Evolutionary conservation across 2,797 vertebrate genomes (phyloP), one percentile per base, ranked within the genome.

Genomic region (Chiroxiphia lanceolata): DNA sequence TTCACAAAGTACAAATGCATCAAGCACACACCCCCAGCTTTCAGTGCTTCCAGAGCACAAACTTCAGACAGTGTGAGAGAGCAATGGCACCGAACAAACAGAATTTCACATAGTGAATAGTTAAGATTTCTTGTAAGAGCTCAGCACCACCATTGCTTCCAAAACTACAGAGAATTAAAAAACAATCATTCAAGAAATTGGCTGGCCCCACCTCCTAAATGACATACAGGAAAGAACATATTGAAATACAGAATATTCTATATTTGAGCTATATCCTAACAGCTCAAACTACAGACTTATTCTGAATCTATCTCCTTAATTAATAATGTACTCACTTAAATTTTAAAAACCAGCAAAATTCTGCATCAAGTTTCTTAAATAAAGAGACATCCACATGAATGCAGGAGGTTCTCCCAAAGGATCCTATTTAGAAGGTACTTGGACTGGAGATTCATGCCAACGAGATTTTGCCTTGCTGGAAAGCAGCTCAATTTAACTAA

Each of bases 401-500:
- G 56, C 59, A 88, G 25, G 36, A 93, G 36, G 56, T 25, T 94
- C 80, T 38, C 69, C 69, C 82, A 91, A 63, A 56, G 65, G 54
- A 81, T 87, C 45, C 57, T 65, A 13, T 48, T 61, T 67, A 74
- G 87, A 78, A 86, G 72, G 51, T 10, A 51, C 31, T 11, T 60
- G 74, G 51, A 60, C 65, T 76, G 31, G 36, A 91, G 63, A 79
- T 70, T 81, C 65, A 1, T n/a, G 59, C 4, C 76, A 75, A 15
- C 31, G 59, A 79, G 88, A 63, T 40, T 91, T 34, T 83, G 80
- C 45, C 80, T 95, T 67, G 70, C 90, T 84, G 77, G 67, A 72
- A 79, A 92, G 67, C 88, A 93, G 88, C 70, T 94, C 85, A 45
- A 76, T 94, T 95, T 72, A 93, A 88, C 51, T 21, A 70, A 91